These are phyloP conservation scores for Ophiothrix spiculata DNA, from an alignment of 35 echinoderm and acorn worm species.

Conservation along the genomic window DNA sequence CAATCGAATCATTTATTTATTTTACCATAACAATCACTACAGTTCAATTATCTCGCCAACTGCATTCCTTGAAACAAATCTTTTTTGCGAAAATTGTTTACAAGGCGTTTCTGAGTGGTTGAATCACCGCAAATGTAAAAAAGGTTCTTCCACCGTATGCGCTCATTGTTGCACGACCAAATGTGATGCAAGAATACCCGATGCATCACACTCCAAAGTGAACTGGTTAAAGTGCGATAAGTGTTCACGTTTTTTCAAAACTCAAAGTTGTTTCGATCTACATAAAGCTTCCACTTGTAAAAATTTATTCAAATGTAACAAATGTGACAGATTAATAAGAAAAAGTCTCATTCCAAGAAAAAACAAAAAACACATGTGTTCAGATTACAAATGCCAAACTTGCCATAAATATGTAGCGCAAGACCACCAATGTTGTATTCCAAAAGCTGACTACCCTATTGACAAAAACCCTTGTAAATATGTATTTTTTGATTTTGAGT, in stretches of 20 bases:
- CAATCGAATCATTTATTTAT: slow-evolving; percentile 36
- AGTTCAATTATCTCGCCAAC: slow-evolving; percentile 49
- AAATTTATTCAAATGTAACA: too few relatives aligned
- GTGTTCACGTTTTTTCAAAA: slow-evolving; percentile 35
- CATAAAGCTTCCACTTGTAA: too few relatives aligned
- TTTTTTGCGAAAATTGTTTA: slow-evolving; percentile 38
- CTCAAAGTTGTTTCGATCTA: slow-evolving; percentile 22
- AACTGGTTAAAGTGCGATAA: background rate
- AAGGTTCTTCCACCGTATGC: too few relatives aligned
- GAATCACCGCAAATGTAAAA: slow-evolving; percentile 8
- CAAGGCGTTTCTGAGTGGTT: background rate
- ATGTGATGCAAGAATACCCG: too few relatives aligned
- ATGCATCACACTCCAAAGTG: background rate
- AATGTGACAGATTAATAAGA: too few relatives aligned
- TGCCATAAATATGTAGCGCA: background rate
- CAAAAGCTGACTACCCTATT: too few relatives aligned
- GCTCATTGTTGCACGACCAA: too few relatives aligned
- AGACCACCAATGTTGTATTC: background rate
- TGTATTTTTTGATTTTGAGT: slow-evolving; percentile 77
- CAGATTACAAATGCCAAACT: background rate
- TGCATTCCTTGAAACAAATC: slow-evolving; percentile 27
- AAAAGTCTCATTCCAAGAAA: too few relatives aligned
- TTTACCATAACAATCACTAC: slow-evolving; percentile 45
- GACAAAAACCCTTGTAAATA: too few relatives aligned
- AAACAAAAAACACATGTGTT: too few relatives aligned